Evolutionary conservation across 2,888 invertebrate genomes (phyloP).

Genomic region (Adelphocoris suturalis): DNA sequence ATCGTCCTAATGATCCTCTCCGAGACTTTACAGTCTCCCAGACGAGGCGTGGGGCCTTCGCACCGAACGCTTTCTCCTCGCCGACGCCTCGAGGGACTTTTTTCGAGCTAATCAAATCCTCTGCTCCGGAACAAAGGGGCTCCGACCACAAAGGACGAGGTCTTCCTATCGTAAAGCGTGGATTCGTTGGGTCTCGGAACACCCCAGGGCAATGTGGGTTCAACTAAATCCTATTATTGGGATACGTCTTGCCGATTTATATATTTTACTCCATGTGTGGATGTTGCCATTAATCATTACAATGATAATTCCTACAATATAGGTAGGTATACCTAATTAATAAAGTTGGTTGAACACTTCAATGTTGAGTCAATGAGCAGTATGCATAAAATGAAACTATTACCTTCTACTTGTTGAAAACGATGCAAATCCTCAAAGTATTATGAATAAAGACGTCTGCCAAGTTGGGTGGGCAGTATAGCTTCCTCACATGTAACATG

Average conservation of each 20-base stretch:
- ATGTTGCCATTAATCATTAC: no score
- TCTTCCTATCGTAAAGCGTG: background rate
- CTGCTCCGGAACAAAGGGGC: background rate
- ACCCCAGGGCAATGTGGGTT: background rate
- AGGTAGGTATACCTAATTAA: no score
- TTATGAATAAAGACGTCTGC: no score
- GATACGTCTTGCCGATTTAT: background rate
- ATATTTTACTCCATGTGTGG: no score
- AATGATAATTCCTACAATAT: no score
- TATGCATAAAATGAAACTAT: no score
- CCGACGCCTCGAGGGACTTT: background rate
- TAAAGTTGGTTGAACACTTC: no score
- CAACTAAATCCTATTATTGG: background rate
- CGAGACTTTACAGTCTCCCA: conserved; percentile 1
- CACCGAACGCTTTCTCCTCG: background rate
- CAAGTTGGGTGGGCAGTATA: no score
- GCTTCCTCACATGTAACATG: no score
- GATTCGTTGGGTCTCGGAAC: background rate
- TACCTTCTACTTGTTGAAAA: no score
- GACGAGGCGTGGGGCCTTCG: background rate
- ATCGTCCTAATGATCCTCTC: conserved; percentile 14
- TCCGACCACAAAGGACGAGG: background rate
- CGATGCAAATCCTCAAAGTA: no score
- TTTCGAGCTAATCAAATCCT: background rate
- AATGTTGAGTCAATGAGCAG: no score